Base-by-base conservation (phyloP, 2,888 invertebrate species). In the Cephus nigrinus region DNA sequence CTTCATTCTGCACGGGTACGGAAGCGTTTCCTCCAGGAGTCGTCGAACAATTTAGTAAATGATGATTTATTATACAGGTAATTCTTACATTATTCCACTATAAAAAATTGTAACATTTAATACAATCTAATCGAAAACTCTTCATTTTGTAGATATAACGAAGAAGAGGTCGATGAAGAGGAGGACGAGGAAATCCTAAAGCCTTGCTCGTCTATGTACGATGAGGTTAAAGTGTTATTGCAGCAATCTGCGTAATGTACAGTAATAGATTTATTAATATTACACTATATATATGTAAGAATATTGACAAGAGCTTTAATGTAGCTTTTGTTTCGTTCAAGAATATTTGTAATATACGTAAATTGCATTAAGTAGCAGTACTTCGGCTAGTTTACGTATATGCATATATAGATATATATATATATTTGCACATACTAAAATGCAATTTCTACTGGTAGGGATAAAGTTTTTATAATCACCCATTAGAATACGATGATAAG, bases 201-300 rank as follows among this genome's bases (percentile, higher is more conserved):
- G 82, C 92, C 93, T 3, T 92, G 93, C 80, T 89, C 91, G 75
- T 86, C 86, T 72, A 89, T 94, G 75, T 94, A 93, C 85, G 93
- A 93, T 82, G 93, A 94, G 82, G 94, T 93, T 3, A 92, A 93
- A 82, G 90, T 93, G 73, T 86, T 94, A 76, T 89, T 94, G 55
- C 90, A 93, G 91, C 93, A 93, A 87, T 84, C 85, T 69, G 86
- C 85, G 76, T 84, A 82, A 84, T 9, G 55, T 55, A 55, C 55
- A 55, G 9, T 55, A 55, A 55, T 55, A 55, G 55, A 55, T 55
- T 55, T 23, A 55, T 55, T 23, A 9, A 55, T 55, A 55, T 55
- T 23, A 9, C 40, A 9, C 23, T 55, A 55, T 55, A 55, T 55
- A 55, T 23, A 55, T 23, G 9, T 55, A 55, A 23, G 23, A 55